Conservation (phyloP, 2,113 vertebrate species). For the Miniopterus natalensis region DNA sequence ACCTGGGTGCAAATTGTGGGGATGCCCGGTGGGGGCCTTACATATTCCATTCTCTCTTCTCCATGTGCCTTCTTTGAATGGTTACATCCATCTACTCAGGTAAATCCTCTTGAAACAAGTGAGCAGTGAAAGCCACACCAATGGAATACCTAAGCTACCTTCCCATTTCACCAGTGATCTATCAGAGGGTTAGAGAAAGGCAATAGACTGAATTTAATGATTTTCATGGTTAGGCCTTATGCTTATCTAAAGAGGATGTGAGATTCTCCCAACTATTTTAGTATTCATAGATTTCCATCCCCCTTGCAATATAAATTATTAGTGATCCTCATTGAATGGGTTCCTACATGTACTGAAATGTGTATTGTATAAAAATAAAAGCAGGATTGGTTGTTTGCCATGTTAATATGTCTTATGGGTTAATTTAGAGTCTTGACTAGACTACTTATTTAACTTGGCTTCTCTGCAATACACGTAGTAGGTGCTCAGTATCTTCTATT, state of each 20-base stretch:
- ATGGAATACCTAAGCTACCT: background rate
- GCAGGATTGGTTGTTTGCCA: background rate
- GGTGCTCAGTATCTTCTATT: background rate
- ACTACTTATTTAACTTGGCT: background rate
- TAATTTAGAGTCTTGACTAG: background rate
- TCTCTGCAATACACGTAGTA: background rate
- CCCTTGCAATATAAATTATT: background rate
- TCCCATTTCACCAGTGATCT: background rate
- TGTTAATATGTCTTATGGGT: background rate
- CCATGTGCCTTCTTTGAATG: background rate
- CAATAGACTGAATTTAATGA: background rate
- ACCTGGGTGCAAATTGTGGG: background rate
- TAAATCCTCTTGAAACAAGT: background rate
- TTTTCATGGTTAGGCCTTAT: conserved; percentile 45
- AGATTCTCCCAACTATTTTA: background rate
- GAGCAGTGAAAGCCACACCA: background rate
- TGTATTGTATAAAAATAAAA: background rate
- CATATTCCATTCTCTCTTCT: background rate
- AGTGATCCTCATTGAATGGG: background rate
- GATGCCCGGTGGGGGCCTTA: background rate
- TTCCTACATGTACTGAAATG: background rate
- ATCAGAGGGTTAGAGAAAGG: conserved; percentile 8
- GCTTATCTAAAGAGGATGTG: background rate
- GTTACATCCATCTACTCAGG: background rate
- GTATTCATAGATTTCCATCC: background rate